Conservation (phyloP, 2,888 invertebrate species). For the Torymus tubicola region DNA sequence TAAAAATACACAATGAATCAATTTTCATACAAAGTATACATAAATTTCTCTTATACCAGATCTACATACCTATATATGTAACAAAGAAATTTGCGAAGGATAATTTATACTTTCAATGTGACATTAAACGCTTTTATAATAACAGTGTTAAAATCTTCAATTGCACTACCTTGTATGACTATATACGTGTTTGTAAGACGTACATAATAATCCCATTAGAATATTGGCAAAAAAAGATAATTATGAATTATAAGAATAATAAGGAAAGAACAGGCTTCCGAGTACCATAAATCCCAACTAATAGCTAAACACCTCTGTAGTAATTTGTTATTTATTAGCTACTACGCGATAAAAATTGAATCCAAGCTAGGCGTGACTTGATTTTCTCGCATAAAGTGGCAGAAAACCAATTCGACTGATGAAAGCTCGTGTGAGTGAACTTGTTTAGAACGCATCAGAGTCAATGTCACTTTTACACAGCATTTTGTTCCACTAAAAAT, state of each 20-base stretch:
- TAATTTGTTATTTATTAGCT: constrained; percentile 56
- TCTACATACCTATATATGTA: constrained; percentile 50
- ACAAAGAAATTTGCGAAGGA: constrained; percentile 51
- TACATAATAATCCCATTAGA: constrained; percentile 52
- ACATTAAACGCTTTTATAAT: constrained; percentile 45
- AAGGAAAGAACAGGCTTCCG: constrained; percentile 55
- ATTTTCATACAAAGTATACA: constrained; percentile 58
- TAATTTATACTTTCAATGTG: constrained; percentile 54
- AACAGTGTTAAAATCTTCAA: constrained; percentile 55
- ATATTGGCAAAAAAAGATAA: constrained; percentile 50
- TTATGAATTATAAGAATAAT: constrained; percentile 43
- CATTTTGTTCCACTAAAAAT: constrained; percentile 44
- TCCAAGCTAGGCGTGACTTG: constrained; percentile 56
- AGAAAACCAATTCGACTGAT: constrained; percentile 57
- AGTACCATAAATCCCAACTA: constrained; percentile 59
- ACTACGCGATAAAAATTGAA: constrained; percentile 57
- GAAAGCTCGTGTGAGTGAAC: constrained; percentile 58
- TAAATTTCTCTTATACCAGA: constrained; percentile 54
- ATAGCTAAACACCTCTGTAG: constrained; percentile 57
- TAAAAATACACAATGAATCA: constrained; percentile 58
- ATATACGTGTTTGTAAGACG: constrained; percentile 43
- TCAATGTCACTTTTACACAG: constrained; percentile 47
- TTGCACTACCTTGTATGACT: constrained; percentile 56
- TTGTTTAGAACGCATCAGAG: constrained; percentile 51
- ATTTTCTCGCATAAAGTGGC: constrained; percentile 55